These are phyloP conservation scores for Dryadula phaetusa DNA, from an alignment of 2,888 invertebrate species.

Conservation along the genomic window DNA sequence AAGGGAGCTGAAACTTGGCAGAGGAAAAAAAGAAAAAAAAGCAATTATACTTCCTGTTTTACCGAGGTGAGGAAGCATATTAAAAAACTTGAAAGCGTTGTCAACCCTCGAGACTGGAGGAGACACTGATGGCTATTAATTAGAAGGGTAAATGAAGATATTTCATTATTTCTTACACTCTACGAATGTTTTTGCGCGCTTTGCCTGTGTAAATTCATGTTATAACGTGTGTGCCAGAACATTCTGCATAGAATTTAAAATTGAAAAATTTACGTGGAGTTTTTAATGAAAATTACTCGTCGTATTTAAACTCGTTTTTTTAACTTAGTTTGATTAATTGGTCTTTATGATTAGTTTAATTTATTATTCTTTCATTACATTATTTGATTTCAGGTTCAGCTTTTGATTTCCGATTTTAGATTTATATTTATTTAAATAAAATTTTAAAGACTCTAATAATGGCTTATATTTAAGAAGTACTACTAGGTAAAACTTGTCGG, in stretches of 20 bases:
- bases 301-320: conserved; percentile 6
- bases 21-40: conserved; percentile 60
- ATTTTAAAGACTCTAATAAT: too few relatives aligned
- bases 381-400: not conserved
- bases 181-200: conserved; percentile 52
- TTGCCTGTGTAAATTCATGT: conserved; percentile 33
- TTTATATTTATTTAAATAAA: not conserved
- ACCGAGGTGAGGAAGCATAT: conserved; percentile 82
- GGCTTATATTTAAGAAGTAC: too few relatives aligned
- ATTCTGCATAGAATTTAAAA: conserved; percentile 22
- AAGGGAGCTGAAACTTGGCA: conserved; percentile 64
- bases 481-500: too few relatives aligned
- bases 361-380: not conserved
- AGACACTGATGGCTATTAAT: conserved; percentile 84
- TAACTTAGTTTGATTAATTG: conserved; percentile 6
- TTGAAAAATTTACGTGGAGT: conserved; percentile 10
- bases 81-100: conserved; percentile 82
- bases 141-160: conserved; percentile 81
- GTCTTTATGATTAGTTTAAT: not conserved
- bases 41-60: conserved; percentile 80
- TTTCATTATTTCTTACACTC: conserved; percentile 77
- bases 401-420: not conserved
- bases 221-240: conserved; percentile 18
- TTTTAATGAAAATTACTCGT: conserved; percentile 14
- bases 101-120: conserved; percentile 76